Evolutionary conservation across 2,797 vertebrate genomes (phyloP).

Genomic region (Pseudocheirus occidentalis): DNA sequence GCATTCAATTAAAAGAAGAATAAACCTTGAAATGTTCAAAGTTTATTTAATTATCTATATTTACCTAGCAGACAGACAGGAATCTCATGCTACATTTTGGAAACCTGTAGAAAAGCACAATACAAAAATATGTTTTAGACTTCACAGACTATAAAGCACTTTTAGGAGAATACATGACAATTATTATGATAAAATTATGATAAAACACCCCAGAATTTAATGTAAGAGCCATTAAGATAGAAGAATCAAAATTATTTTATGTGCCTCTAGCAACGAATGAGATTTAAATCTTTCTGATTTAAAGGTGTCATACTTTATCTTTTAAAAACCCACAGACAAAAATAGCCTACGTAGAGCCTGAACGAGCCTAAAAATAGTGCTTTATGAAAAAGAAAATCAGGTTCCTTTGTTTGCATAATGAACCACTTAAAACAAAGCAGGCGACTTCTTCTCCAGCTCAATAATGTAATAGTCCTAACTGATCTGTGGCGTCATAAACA

Average conservation of each 20-base stretch:
- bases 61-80: conserved; percentile 61
- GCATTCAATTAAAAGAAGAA: not conserved
- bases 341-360: not conserved
- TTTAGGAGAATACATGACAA: not conserved
- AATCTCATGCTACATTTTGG: conserved; percentile 65
- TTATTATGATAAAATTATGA: not conserved
- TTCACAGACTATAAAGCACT: not conserved
- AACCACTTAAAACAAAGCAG: not conserved
- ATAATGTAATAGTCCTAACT: not conserved
- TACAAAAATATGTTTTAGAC: not conserved
- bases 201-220: not conserved
- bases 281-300: not conserved
- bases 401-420: not conserved
- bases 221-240: not conserved
- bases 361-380: not conserved
- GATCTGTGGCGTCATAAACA: not conserved
- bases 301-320: not conserved
- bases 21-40: not conserved
- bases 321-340: not conserved
- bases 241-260: not conserved
- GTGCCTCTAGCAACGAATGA: not conserved
- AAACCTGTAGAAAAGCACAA: conserved; percentile 62
- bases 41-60: not conserved
- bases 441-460: not conserved
- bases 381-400: not conserved